Conservation (phyloP, 2,888 invertebrate genomes). For the Drosophila kanekoi region DNA sequence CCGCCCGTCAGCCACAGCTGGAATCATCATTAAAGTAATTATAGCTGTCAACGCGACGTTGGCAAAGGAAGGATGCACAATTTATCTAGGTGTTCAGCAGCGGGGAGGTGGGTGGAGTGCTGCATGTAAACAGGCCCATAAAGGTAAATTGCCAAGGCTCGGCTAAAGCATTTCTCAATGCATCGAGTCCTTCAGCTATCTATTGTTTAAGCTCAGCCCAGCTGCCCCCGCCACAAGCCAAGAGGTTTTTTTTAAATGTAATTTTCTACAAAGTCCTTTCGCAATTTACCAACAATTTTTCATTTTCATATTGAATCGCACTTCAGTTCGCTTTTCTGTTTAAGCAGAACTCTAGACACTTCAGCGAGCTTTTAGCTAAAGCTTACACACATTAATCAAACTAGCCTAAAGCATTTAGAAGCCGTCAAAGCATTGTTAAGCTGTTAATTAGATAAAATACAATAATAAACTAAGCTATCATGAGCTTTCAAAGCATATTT, state of each 20-base stretch:
- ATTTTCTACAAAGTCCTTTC: too few species aligned
- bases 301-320: too few species aligned
- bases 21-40: constrained; percentile 75
- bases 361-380: background rate
- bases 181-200: background rate
- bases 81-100: constrained; percentile 15
- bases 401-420: too few species aligned
- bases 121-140: constrained; percentile 28
- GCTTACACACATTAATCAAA: background rate
- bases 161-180: background rate
- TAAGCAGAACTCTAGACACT: background rate
- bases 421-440: too few species aligned
- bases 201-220: constrained; percentile 9
- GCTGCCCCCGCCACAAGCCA: too few species aligned
- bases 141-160: constrained; percentile 25
- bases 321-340: background rate
- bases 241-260: background rate
- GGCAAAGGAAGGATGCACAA: constrained; percentile 32
- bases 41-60: constrained; percentile 59
- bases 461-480: background rate
- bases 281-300: too few species aligned
- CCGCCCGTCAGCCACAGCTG: constrained; percentile 29
- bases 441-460: too few species aligned
- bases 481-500: background rate
- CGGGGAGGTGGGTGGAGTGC: background rate